phyloP scores from a whole-genome alignment of 2,888 invertebrate species.

The Calliphora vomitoria region DNA sequence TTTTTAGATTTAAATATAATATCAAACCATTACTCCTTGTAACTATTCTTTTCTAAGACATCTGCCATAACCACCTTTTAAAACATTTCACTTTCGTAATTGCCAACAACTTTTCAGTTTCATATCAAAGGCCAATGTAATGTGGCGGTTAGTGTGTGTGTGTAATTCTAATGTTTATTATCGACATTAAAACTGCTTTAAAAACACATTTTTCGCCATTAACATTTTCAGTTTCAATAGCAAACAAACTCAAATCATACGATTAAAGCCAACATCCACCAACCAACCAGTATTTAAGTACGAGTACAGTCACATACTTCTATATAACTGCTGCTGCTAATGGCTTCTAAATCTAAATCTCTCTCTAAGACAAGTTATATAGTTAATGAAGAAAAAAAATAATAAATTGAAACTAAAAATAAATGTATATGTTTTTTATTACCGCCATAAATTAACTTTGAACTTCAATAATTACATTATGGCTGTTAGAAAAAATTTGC shows the following conservation, averaged over 20 bases:
- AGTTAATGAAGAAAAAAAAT: not conserved
- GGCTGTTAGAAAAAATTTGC: slow-evolving; percentile 9
- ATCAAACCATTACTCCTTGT: no score
- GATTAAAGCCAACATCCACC: not conserved
- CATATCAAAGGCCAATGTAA: slow-evolving; percentile 7
- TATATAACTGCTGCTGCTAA: not conserved
- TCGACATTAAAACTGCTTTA: slow-evolving; percentile 9
- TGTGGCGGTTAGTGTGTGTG: not conserved
- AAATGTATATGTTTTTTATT: slow-evolving; percentile 8
- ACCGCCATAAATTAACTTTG: slow-evolving; percentile 60
- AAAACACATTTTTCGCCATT: slow-evolving; percentile 11
- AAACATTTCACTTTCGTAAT: slow-evolving; percentile 20
- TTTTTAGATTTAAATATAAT: no score
- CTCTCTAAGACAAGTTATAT: slow-evolving; percentile 36
- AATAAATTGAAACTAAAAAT: slow-evolving; percentile 6
- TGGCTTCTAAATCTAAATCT: slow-evolving; percentile 37
- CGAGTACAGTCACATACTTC: slow-evolving; percentile 9
- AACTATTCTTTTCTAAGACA: not conserved
- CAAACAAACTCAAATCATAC: not conserved
- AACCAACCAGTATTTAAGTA: slow-evolving; percentile 26
- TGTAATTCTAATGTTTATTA: slow-evolving; percentile 24
- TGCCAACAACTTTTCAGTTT: not conserved
- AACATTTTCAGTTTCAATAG: not conserved
- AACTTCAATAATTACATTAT: slow-evolving; percentile 62
- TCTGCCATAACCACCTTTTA: not conserved